Evolutionary conservation across 64 coral and sea anemone species (phyloP).

Genomic region (Dendronephthya gigantea): DNA sequence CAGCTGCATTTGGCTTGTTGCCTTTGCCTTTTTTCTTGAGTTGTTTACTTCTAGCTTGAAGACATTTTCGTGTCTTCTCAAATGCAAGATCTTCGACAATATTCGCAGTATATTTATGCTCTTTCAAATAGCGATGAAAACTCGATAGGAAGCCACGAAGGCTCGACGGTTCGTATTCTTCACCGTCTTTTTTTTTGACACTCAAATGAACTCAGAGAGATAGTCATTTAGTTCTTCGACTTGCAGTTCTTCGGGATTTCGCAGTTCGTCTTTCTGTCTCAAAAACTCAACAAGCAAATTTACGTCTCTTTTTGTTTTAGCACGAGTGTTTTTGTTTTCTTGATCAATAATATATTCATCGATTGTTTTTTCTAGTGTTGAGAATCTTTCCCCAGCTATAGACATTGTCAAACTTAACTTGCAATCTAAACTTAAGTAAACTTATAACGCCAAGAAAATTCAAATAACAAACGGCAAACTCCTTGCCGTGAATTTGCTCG

Average conservation of each 20-base stretch:
- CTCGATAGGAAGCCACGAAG: constrained; percentile 17
- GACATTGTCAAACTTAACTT: no score
- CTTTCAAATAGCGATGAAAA: constrained; percentile 26
- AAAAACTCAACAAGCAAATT: constrained; percentile 18
- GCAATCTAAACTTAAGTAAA: no score
- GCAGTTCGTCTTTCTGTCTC: constrained; percentile 7
- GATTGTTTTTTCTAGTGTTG: no score
- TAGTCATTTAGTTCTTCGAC: constrained; percentile 18
- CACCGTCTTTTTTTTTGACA: constrained; percentile 24
- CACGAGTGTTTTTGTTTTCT: constrained; percentile 10
- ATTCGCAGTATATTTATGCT: neutral
- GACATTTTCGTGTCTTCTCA: neutral
- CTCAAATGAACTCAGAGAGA: constrained; percentile 26
- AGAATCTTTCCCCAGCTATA: no score
- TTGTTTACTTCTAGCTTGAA: neutral
- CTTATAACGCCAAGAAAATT: no score
- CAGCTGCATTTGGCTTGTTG: neutral
- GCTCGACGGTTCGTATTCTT: constrained; percentile 32
- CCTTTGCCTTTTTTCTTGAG: neutral
- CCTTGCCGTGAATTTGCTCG: neutral
- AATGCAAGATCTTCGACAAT: neutral
- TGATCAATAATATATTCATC: neutral
- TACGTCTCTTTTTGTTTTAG: constrained; percentile 32
- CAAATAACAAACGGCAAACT: no score
- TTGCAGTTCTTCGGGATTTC: constrained; percentile 20